phyloP scores from a whole-genome alignment of 64 coral and sea anemone species.

The Anthopleura sola region DNA sequence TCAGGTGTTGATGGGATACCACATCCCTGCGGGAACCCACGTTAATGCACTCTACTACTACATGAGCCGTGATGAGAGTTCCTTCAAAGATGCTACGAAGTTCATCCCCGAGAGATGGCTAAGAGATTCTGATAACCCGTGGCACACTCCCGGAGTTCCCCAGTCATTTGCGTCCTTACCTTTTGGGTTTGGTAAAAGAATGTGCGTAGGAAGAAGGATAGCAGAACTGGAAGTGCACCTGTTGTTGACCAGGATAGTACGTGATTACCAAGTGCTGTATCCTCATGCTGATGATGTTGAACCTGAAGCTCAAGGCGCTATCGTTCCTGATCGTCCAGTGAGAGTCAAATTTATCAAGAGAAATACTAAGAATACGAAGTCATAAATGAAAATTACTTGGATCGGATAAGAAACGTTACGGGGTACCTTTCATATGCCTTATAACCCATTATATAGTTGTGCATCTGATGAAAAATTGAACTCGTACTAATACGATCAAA shows the following conservation, averaged over 20 bases:
- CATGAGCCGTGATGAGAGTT: conserved; percentile 32
- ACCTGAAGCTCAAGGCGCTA: background rate
- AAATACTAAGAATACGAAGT: background rate
- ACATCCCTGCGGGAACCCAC: background rate
- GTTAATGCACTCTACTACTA: background rate
- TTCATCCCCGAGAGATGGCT: conserved; percentile 51
- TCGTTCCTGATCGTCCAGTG: conserved; percentile 30
- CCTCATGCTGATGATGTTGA: conserved; percentile 32
- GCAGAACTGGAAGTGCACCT: conserved; percentile 52
- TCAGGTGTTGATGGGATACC: conserved; percentile 9
- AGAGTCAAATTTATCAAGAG: conserved; percentile 31
- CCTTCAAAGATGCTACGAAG: background rate
- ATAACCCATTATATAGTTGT: too few relatives aligned
- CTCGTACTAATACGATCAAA: too few relatives aligned
- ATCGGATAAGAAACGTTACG: background rate
- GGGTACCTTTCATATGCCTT: background rate
- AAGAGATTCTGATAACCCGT: background rate
- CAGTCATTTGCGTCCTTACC: conserved; percentile 43
- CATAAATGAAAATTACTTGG: background rate
- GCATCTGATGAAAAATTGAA: too few relatives aligned
- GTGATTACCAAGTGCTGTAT: conserved; percentile 23
- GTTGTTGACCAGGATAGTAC: conserved; percentile 26
- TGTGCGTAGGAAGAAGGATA: conserved; percentile 44
- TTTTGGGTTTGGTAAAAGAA: conserved; percentile 47
- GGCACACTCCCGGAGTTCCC: background rate